A percentile compares a stretch with the other conserved stretches of the same genome.
These are phyloP conservation scores for Pogonocherus hispidulus DNA, from an alignment of 2,888 invertebrate species.

Conservation along the genomic window DNA sequence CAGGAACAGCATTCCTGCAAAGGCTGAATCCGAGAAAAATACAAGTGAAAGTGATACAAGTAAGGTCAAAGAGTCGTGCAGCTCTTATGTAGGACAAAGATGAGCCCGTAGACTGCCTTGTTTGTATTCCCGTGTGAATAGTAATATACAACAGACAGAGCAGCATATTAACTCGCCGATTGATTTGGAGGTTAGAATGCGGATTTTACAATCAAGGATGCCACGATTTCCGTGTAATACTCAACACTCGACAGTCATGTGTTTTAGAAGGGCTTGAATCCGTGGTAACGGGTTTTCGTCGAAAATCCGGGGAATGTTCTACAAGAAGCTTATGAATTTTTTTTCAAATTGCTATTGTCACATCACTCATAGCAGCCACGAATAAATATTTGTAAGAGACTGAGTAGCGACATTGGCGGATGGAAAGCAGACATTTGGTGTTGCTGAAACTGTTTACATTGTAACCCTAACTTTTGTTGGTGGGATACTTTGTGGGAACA, in stretches of 20 bases:
- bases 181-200: conserved; percentile 19
- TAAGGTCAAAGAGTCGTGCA: conserved; percentile 23
- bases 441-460: no score
- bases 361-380: no score
- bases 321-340: no score
- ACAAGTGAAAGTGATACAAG: conserved; percentile 27
- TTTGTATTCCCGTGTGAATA: conserved; percentile 27
- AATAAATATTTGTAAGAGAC: no score
- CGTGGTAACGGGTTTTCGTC: not conserved
- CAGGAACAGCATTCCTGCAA: conserved; percentile 12
- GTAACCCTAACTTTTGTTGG: no score
- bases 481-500: no score
- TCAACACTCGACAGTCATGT: not conserved
- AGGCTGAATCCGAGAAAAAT: conserved; percentile 16
- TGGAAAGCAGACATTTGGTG: no score
- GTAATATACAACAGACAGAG: not conserved
- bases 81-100: conserved; percentile 19
- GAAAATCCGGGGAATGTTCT: no score
- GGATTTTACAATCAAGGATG: conserved; percentile 24
- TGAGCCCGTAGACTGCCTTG: not conserved
- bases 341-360: no score
- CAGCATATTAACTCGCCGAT: not conserved
- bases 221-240: conserved; percentile 7
- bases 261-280: conserved; percentile 1
- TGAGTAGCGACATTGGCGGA: no score